Evolutionary conservation across 2,797 vertebrate species (phyloP).

Genomic region (Fistularia commersonii): DNA sequence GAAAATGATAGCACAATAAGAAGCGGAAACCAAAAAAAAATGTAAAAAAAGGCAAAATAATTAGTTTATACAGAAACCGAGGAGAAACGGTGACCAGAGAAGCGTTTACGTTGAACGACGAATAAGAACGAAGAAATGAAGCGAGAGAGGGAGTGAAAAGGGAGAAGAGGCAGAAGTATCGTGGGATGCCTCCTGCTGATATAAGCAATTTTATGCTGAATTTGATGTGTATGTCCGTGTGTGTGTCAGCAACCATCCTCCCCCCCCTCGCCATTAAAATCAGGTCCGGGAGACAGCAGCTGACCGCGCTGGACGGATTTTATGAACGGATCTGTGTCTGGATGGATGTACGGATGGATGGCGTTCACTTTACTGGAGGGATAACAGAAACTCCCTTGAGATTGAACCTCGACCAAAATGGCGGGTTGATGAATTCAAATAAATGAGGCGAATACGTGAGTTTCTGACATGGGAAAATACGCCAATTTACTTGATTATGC

Average conservation of each 20-base stretch:
- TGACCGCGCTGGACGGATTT: neutral
- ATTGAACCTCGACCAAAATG: too few relatives aligned
- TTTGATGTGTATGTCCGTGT: slow-evolving; percentile 27
- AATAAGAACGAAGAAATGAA: neutral
- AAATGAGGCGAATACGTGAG: too few relatives aligned
- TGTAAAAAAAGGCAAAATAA: slow-evolving; percentile 4
- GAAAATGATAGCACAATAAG: slow-evolving; percentile 33
- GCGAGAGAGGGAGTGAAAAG: too few relatives aligned
- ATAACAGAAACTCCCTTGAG: too few relatives aligned
- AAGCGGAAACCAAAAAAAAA: too few relatives aligned
- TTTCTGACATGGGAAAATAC: too few relatives aligned
- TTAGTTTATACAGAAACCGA: too few relatives aligned
- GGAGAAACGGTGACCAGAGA: slow-evolving; percentile 7
- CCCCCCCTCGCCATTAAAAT: slow-evolving; percentile 53
- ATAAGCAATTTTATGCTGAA: slow-evolving; percentile 26
- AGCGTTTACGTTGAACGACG: neutral
- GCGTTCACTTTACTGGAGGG: too few relatives aligned
- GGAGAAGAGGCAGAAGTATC: slow-evolving; percentile 3
- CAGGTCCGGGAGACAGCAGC: neutral
- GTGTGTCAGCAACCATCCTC: slow-evolving; percentile 25
- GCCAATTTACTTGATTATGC: too few relatives aligned
- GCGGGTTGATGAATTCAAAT: too few relatives aligned
- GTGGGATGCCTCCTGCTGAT: slow-evolving; percentile 18
- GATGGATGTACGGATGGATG: too few relatives aligned
- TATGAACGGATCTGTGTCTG: neutral